phyloP scores from a whole-genome alignment of 2,113 vertebrate species.

The Pleuronectes platessa region DNA sequence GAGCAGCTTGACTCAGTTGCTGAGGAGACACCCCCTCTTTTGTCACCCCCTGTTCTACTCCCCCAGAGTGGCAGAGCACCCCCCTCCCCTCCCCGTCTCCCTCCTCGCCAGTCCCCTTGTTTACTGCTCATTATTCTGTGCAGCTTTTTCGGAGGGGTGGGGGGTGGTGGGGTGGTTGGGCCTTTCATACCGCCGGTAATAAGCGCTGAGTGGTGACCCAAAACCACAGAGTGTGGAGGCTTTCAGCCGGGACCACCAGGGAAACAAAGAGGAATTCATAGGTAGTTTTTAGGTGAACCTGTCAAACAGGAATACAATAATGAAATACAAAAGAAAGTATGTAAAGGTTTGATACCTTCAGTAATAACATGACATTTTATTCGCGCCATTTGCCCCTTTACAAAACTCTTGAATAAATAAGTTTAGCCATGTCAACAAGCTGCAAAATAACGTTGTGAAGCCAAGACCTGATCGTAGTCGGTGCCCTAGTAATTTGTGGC shows the following conservation, averaged over 20 bases:
- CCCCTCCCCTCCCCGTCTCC: background rate
- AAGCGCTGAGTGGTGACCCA: constrained; percentile 40
- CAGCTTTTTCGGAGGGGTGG: background rate
- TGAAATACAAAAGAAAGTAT: no score
- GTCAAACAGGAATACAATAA: no score
- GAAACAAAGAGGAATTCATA: background rate
- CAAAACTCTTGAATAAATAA: background rate
- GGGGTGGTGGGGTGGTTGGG: constrained; percentile 44
- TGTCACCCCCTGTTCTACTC: constrained; percentile 12
- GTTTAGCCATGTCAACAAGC: background rate
- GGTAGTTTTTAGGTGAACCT: no score
- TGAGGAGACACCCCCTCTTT: constrained; percentile 69
- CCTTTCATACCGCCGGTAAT: constrained; percentile 52
- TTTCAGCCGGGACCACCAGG: background rate
- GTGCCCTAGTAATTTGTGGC: background rate
- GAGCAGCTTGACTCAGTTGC: constrained; percentile 63
- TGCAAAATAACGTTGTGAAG: background rate
- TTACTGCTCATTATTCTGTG: constrained; percentile 76
- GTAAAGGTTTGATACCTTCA: background rate
- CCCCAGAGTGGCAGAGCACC: constrained; percentile 33
- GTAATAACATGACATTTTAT: background rate
- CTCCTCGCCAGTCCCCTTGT: constrained; percentile 51
- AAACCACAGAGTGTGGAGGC: constrained; percentile 34
- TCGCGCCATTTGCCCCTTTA: background rate
- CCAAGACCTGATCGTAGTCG: no score